These are phyloP conservation scores for Limnephilus lunatus DNA, from an alignment of 2,888 invertebrate genomes.

Conservation along the genomic window DNA sequence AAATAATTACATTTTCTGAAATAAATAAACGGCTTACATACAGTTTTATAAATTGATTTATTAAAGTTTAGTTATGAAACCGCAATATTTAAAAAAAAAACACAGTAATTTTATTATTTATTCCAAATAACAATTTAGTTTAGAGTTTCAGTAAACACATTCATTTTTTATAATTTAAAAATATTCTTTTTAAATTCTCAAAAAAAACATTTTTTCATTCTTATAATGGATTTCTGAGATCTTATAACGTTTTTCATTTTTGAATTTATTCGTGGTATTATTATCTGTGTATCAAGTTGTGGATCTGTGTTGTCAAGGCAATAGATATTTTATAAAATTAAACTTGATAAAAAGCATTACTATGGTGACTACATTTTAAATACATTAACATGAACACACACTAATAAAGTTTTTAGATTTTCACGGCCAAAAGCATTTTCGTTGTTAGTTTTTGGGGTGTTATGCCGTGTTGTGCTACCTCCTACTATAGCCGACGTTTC, in stretches of 20 bases:
- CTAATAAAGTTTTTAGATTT: too few relatives aligned
- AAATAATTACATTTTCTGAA: background rate
- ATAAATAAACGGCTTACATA: background rate
- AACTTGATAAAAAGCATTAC: background rate
- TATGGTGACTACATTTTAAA: background rate
- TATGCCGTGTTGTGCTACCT: too few relatives aligned
- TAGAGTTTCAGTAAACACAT: background rate
- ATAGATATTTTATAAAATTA: background rate
- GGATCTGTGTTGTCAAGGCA: background rate
- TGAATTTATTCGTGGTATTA: background rate
- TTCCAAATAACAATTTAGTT: background rate
- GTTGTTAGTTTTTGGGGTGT: too few relatives aligned
- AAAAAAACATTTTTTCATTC: background rate
- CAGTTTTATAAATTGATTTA: background rate
- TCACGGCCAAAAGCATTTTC: too few relatives aligned
- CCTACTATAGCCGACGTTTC: too few relatives aligned
- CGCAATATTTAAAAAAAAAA: background rate
- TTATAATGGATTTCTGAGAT: background rate
- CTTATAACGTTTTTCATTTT: too few relatives aligned
- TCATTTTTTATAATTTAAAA: too few relatives aligned
- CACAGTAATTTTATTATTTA: background rate
- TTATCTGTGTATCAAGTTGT: background rate
- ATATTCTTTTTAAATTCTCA: too few relatives aligned
- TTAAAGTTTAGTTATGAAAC: background rate
- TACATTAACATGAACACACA: background rate